Evolutionary conservation across 2,113 vertebrate species (phyloP).

Genomic region (Petroica traversi): DNA sequence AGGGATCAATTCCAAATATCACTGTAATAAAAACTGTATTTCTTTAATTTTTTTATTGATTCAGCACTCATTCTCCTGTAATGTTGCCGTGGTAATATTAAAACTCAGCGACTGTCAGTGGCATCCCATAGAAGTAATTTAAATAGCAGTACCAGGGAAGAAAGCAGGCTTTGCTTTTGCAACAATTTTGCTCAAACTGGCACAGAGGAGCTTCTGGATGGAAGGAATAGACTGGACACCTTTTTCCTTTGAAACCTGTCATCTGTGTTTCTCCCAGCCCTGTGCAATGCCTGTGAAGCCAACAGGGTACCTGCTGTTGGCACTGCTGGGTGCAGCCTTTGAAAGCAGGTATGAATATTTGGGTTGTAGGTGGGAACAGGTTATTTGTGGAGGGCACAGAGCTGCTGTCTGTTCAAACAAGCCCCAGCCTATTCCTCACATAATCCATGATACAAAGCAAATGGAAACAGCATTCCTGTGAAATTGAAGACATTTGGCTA

Average conservation of each 20-base stretch:
- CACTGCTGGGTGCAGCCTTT: background rate
- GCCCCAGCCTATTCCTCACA: background rate
- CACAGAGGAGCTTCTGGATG: background rate
- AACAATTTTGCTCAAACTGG: background rate
- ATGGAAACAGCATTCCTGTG: background rate
- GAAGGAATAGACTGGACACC: background rate
- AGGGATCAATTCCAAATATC: slow-evolving; percentile 72
- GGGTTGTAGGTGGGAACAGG: background rate
- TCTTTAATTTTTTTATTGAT: slow-evolving; percentile 68
- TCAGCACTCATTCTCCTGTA: slow-evolving; percentile 50
- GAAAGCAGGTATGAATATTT: background rate
- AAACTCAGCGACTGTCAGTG: slow-evolving; percentile 35
- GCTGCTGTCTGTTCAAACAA: background rate
- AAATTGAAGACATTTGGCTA: background rate
- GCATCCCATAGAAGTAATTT: slow-evolving; percentile 11
- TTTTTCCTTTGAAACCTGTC: background rate
- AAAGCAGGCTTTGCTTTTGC: background rate
- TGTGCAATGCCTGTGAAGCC: background rate
- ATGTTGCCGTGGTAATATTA: slow-evolving; percentile 54
- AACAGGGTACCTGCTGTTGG: background rate
- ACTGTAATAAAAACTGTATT: slow-evolving; percentile 69
- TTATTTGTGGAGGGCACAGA: background rate
- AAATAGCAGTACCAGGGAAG: background rate
- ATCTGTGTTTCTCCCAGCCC: background rate
- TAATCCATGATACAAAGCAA: background rate